Conservation (phyloP, 2,113 vertebrate genomes). For the Pyrgilauda ruficollis region DNA sequence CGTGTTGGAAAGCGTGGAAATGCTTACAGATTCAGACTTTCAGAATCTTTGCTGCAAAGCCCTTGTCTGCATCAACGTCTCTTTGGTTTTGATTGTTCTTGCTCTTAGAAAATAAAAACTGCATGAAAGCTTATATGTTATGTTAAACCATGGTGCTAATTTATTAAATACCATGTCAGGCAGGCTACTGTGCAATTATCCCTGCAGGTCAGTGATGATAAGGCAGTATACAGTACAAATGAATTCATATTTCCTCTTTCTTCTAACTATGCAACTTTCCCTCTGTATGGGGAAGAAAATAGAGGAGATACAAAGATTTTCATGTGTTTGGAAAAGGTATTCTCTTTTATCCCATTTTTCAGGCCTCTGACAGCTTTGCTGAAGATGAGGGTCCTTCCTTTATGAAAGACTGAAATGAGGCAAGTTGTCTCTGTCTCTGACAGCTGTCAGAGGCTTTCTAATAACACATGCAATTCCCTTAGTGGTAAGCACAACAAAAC, state of each 20-base stretch:
- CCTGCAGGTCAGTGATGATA: not conserved
- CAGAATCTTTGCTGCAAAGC: not conserved
- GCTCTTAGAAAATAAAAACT: not conserved
- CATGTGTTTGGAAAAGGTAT: not conserved
- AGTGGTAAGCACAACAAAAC: constrained; percentile 9
- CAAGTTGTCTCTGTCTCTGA: not conserved
- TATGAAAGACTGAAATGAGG: constrained; percentile 10
- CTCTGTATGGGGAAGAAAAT: not conserved
- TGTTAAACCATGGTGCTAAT: not conserved
- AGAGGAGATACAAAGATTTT: not conserved
- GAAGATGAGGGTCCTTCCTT: not conserved
- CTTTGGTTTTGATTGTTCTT: not conserved
- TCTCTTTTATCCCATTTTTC: not conserved
- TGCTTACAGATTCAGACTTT: not conserved
- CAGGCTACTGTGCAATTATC: not conserved
- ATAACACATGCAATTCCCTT: constrained; percentile 15
- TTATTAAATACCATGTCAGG: not conserved
- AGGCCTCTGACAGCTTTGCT: constrained; percentile 2
- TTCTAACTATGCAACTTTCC: not conserved
- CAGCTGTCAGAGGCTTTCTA: constrained; percentile 3
- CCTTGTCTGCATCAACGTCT: not conserved
- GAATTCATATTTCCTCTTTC: not conserved
- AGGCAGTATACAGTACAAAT: not conserved
- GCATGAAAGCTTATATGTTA: not conserved
- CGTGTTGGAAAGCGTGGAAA: not conserved